Base-by-base conservation (phyloP, 2,797 vertebrate genomes). In the Sebastiscus albofasciatus region DNA sequence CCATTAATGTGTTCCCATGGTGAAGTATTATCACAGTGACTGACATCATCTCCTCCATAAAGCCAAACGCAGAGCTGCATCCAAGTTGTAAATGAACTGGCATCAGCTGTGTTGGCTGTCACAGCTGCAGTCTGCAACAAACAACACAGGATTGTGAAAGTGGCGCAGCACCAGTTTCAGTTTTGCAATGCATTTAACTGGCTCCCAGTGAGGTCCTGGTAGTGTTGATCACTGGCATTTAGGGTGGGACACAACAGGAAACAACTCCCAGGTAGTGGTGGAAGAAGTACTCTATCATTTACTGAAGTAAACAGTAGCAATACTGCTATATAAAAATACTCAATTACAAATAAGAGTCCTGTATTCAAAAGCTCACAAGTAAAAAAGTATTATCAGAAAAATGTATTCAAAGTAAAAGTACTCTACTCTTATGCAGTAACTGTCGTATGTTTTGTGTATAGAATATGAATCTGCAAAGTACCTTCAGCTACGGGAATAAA, bases 141-240 rank as follows among this genome's bases (percentile, higher is more conserved):
- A 66, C 42, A 64, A 11, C 29, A 46, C 52, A 42, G 67, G n/a
- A 16, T 55, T 87, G 84, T 70, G 79, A 62, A 86, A 83, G 61
- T 72, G 64, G 52, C 65, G 14, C 13, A 18, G 29, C 2, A 74
- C 55, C 72, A 82, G 70, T 86, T 86, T 85, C 73, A 52, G 79
- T 89, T 87, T 89, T n/a, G 5, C 75, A 88, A 82, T 52, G 20
- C 14, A 29, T 77, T 80, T 67, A 42, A 64, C 73, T 22, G 71
- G 52, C 79, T 71, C 42, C 7, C 24, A 11, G 3, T 27, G 71
- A 3, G 6, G 49, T 22, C 36, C 27, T 42, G 61, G 6, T 39
- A n/a, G 31, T 24, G 76, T 9, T 56, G 24, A 79, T 89, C 61
- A 39, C 16, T 36, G 77, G 66, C 79, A 81, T 81, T 68, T n/a